Percentiles rank a stretch among this genome's conserved stretches.
Evolutionary conservation across 2,888 invertebrate species (phyloP).

Genomic region (Clitarchus hookeri): DNA sequence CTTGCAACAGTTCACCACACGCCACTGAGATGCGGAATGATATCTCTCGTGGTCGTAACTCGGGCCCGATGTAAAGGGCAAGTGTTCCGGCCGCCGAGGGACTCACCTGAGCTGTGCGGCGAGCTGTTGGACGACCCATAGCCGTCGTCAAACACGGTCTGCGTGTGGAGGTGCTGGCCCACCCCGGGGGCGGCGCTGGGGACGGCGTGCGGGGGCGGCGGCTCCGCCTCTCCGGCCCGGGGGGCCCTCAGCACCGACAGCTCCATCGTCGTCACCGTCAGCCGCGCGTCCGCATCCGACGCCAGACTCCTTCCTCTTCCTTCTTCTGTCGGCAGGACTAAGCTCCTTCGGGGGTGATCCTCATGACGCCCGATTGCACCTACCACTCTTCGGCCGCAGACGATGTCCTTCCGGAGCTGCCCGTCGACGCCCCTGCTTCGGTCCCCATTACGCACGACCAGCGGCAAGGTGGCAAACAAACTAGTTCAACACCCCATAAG

Average conservation of each 20-base stretch:
- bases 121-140: conserved; percentile 70
- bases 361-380: not conserved
- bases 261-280: conserved; percentile 24
- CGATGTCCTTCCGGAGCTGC: not conserved
- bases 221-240: conserved; percentile 17
- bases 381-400: not conserved
- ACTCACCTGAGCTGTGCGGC: conserved; percentile 64
- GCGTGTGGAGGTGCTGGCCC: conserved; percentile 30
- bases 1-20: no score
- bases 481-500: no score
- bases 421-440: not conserved
- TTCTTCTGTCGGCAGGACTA: not conserved
- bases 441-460: not conserved
- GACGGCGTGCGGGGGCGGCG: not conserved
- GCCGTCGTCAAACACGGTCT: conserved; percentile 62
- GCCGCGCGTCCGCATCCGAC: no score
- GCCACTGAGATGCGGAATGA: no score
- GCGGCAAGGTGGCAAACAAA: no score
- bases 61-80: no score
- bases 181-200: not conserved
- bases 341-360: not conserved
- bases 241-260: conserved; percentile 24
- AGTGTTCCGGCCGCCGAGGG: no score
- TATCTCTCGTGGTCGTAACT: no score
- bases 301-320: not conserved